phyloP scores from a whole-genome alignment of 2,113 vertebrate species.

The Semnopithecus entellus region DNA sequence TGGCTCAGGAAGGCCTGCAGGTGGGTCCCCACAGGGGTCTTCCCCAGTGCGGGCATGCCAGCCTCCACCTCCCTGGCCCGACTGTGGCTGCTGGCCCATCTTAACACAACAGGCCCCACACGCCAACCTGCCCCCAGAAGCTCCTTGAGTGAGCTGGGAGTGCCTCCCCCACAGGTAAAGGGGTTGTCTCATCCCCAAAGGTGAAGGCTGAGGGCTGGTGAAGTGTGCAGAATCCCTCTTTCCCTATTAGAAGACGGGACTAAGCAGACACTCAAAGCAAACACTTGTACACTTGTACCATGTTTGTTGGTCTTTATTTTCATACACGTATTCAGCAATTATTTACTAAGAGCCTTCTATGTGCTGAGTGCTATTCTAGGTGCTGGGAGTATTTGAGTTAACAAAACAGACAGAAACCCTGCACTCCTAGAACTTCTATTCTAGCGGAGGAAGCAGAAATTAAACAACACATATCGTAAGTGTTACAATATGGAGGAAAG shows the following conservation, averaged over 20 bases:
- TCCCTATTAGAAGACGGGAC: background rate
- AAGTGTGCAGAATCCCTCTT: rapidly evolving
- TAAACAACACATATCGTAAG: no score
- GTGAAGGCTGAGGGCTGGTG: background rate
- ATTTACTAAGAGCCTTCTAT: rapidly evolving
- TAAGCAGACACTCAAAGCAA: rapidly evolving
- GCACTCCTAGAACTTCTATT: background rate
- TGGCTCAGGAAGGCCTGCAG: rapidly evolving
- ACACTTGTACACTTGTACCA: rapidly evolving
- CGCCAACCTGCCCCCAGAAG: rapidly evolving
- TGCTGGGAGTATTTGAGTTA: background rate
- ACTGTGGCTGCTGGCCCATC: background rate
- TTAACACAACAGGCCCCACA: rapidly evolving
- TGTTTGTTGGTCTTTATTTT: rapidly evolving
- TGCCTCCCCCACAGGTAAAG: background rate
- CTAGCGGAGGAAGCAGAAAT: background rate
- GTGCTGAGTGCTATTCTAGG: background rate
- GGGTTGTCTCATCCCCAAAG: background rate
- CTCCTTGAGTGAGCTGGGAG: no score
- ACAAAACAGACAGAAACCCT: background rate
- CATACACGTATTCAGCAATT: rapidly evolving
- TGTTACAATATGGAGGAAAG: background rate
- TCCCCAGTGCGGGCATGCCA: rapidly evolving
- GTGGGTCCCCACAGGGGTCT: background rate
- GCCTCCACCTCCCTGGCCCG: background rate